Conservation (phyloP, 1,140 invertebrate species). For the Hyposmocoma kahamanoa region DNA sequence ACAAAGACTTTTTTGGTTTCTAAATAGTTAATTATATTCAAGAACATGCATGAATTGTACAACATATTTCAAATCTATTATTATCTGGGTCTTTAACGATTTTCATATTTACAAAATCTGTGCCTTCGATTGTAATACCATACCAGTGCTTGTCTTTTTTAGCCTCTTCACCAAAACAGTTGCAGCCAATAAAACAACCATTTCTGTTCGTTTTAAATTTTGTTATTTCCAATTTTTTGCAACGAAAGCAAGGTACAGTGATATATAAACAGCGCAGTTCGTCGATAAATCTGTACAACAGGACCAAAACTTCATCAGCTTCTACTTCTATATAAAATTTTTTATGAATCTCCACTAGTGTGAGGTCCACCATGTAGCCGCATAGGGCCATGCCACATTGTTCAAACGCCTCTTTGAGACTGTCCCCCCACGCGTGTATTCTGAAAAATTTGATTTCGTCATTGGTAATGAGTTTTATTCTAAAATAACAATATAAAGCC, state of each 20-base stretch:
- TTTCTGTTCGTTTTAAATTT: conserved; percentile 92
- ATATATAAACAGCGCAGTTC: conserved; percentile 95
- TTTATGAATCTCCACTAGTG: conserved; percentile 86
- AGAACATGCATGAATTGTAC: too few relatives aligned
- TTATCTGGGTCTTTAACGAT: conserved; percentile 86
- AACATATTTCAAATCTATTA: conserved; percentile 88
- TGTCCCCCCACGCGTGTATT: conserved; percentile 92
- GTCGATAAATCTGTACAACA: conserved; percentile 96
- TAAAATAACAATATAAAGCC: too few relatives aligned
- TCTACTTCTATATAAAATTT: conserved; percentile 87
- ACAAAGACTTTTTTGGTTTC: too few relatives aligned
- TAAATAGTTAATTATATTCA: too few relatives aligned
- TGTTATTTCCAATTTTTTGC: conserved; percentile 90
- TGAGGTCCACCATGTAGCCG: conserved; percentile 96
- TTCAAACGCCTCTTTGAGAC: conserved; percentile 93
- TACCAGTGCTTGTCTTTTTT: conserved; percentile 95
- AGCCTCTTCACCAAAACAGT: conserved; percentile 95
- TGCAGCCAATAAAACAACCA: conserved; percentile 89
- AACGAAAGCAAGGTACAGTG: conserved; percentile 86
- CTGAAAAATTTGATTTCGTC: conserved; percentile 72
- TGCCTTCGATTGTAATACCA: conserved; percentile 98
- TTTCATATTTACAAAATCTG: conserved; percentile 99
- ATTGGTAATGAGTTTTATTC: too few relatives aligned
- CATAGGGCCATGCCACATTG: conserved; percentile 97
- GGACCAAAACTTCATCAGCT: conserved; percentile 88